These are phyloP conservation scores for Cyprinodon tularosa DNA, from an alignment of 2,113 vertebrate species.

Conservation along the genomic window DNA sequence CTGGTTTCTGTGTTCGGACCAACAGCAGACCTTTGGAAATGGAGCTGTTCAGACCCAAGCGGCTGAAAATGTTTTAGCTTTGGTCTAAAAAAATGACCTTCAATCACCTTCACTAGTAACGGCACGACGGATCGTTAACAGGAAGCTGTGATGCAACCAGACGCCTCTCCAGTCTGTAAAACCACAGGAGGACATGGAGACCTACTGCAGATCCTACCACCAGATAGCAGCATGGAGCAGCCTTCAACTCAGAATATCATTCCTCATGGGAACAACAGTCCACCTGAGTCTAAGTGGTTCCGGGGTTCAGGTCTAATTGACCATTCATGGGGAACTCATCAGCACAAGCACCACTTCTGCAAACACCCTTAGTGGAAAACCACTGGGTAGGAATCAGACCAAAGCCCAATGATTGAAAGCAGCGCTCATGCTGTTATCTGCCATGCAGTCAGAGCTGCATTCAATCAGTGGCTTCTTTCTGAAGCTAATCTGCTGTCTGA, in stretches of 20 bases:
- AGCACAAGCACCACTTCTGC: conserved; percentile 42
- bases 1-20: too few species aligned
- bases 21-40: too few species aligned
- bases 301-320: conserved; percentile 35
- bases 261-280: neutral
- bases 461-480: neutral
- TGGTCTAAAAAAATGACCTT: too few species aligned
- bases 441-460: neutral
- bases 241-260: neutral
- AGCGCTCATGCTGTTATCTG: neutral
- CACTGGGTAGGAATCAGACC: conserved; percentile 49
- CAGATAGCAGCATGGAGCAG: neutral
- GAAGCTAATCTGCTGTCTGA: neutral
- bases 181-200: neutral
- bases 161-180: too few species aligned
- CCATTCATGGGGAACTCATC: conserved; percentile 43
- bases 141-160: too few species aligned
- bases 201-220: neutral
- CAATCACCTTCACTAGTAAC: too few species aligned
- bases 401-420: conserved; percentile 23
- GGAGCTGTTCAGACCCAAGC: neutral
- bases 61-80: too few species aligned
- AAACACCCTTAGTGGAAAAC: conserved; percentile 39
- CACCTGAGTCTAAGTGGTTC: conserved; percentile 11
- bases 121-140: too few species aligned